Evolutionary conservation across 2,888 invertebrate species (phyloP).

Genomic region (Serripes groenlandicus): DNA sequence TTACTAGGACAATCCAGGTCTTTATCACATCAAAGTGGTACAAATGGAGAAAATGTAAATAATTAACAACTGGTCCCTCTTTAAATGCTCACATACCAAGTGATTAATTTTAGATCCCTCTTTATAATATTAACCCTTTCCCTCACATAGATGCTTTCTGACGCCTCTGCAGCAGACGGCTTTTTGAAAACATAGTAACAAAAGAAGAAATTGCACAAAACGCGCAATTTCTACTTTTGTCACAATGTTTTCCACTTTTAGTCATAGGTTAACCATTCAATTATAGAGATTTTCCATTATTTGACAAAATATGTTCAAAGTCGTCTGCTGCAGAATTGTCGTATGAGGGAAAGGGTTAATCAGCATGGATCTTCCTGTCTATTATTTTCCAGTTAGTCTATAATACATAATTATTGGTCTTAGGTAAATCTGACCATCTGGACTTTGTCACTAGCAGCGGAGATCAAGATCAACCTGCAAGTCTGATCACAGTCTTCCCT

Average conservation of each 20-base stretch:
- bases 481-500: too few relatives aligned
- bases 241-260: neutral
- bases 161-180: neutral
- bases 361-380: too few relatives aligned
- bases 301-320: neutral
- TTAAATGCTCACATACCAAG: too few relatives aligned
- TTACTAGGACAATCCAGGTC: slow-evolving; percentile 11
- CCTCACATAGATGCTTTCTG: neutral
- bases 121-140: neutral
- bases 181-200: neutral
- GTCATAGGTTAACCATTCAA: neutral
- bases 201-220: neutral
- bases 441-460: too few relatives aligned
- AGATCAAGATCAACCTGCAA: too few relatives aligned
- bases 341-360: neutral
- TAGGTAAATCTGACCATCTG: too few relatives aligned
- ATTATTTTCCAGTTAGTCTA: too few relatives aligned
- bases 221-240: neutral
- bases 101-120: too few relatives aligned
- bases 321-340: neutral
- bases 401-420: too few relatives aligned
- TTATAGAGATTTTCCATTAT: too few relatives aligned
- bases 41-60: neutral
- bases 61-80: too few relatives aligned
- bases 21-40: slow-evolving; percentile 8